Base-by-base conservation (phyloP, 30 jellyfish, hydroid and myxozoan genomes). In the Pseudorhiza aurosa region DNA sequence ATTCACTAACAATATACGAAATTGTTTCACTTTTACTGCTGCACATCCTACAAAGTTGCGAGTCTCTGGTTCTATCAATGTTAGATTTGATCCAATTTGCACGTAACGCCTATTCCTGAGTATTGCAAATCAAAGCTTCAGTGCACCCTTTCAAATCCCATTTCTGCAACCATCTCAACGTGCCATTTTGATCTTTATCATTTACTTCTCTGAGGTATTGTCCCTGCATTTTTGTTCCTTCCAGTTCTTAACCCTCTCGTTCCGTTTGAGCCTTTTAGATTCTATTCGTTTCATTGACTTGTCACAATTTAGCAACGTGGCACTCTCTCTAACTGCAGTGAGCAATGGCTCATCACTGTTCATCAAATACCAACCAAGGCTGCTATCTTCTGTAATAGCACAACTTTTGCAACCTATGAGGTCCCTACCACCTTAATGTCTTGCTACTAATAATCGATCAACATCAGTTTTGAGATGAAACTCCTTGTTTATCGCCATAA, bases 341-440 rank as follows among this genome's bases (percentile, higher is more conserved):
- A 68, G 42, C 46, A 68, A 44, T 30, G 40, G 82, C 26, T 39
- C 82, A 37, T 22, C 15, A 25, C 28, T 18, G 65, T 49, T 40
- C 17, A 6, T 43, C n/a, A 69, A 14, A 12, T 42, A 69, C 53
- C 83, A 69, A 8, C 70, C 53, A 45, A 42, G 83, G 51, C 83
- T 42, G 46, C 46, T 69, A 42, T 69, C 83, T 47, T 69, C 83
- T 28, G 83, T 28, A 18, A 28, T 14, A 30, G 14, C 69, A 35
- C 69, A 43, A 12, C 32, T 3, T 21, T 43, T 28, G 51, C 68
- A 44, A 69, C 83, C 69, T 45, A 18, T 28, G 49, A 69, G 69
- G 22, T 53, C 83, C 55, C 83, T 69, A 28, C 69, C 69, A 47
- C 69, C 83, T 19, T 22, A 42, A 35, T 63, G 22, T 35, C 62